phyloP scores from a whole-genome alignment of 92 coral and sea anemone species.

The Umimayanthus kanabou region DNA sequence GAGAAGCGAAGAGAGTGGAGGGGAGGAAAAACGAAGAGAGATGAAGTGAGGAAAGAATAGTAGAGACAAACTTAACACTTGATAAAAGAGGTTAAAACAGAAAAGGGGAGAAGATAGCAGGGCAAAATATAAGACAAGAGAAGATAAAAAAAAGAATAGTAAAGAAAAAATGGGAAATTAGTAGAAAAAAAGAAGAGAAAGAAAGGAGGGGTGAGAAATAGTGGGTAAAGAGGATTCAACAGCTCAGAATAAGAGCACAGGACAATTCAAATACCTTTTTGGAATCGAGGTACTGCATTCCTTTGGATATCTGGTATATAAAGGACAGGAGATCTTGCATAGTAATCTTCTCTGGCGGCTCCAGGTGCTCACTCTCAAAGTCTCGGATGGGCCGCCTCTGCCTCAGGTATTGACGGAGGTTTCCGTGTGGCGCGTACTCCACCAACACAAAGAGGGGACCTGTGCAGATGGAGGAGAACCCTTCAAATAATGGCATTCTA shows the following conservation, averaged over 20 bases:
- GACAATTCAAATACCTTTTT: not conserved
- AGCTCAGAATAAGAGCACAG: not conserved
- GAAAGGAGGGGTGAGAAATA: not conserved
- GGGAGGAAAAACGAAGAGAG: not conserved
- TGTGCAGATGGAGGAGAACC: not conserved
- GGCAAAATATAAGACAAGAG: not conserved
- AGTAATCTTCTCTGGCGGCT: constrained; percentile 23
- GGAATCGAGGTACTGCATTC: constrained; percentile 37
- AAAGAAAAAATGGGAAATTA: not conserved
- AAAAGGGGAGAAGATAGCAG: not conserved
- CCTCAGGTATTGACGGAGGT: constrained; percentile 37
- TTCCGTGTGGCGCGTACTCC: constrained; percentile 40
- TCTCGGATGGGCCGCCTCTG: constrained; percentile 36
- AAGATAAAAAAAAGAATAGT: not conserved
- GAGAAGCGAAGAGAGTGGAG: not conserved
- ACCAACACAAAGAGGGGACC: constrained; percentile 41
- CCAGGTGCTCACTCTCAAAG: constrained; percentile 24
- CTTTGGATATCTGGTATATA: constrained; percentile 32
- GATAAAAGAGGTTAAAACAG: not conserved
- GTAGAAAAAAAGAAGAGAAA: not conserved
- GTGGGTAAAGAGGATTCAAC: too few relatives aligned
- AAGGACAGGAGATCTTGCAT: constrained; percentile 37
- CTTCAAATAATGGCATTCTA: not conserved
- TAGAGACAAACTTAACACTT: not conserved
- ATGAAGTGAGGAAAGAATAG: not conserved